phyloP scores from a whole-genome alignment of 2,113 vertebrate species.

The Chrysochloris asiatica region DNA sequence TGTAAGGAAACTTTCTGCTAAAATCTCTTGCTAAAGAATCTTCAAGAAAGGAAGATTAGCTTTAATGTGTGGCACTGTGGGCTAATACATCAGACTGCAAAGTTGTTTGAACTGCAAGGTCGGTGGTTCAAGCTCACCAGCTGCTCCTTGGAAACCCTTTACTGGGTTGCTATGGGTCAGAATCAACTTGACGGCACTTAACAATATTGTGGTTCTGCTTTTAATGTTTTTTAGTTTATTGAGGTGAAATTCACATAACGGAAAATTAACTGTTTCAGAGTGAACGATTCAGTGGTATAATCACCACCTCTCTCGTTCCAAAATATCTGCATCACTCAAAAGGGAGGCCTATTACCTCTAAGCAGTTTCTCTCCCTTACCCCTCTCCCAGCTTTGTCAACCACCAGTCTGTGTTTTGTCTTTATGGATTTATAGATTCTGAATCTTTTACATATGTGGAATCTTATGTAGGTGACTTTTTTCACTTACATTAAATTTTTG shows the following conservation, averaged over 20 bases:
- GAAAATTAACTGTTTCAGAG: not conserved
- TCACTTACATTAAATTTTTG: not conserved
- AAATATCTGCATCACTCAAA: not conserved
- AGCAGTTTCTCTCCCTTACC: not conserved
- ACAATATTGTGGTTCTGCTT: not conserved
- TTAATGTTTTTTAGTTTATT: not conserved
- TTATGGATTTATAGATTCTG: not conserved
- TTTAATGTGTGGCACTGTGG: not conserved
- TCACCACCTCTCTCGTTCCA: not conserved
- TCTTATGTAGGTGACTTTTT: not conserved
- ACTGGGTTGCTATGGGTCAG: too few species aligned
- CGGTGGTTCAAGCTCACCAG: too few species aligned
- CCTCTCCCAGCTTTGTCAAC: not conserved
- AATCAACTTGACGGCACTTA: too few species aligned
- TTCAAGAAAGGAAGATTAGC: slow-evolving; percentile 5
- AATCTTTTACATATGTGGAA: not conserved
- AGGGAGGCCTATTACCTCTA: not conserved
- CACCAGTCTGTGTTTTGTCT: not conserved
- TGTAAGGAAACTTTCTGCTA: slow-evolving; percentile 25
- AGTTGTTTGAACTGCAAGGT: too few species aligned
- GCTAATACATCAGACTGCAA: too few species aligned
- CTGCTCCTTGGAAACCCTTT: too few species aligned
- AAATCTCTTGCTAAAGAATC: not conserved
- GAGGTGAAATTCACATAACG: not conserved
- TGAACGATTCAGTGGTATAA: not conserved